Base-by-base conservation (phyloP, 2,113 vertebrate species). In the Progne subis region DNA sequence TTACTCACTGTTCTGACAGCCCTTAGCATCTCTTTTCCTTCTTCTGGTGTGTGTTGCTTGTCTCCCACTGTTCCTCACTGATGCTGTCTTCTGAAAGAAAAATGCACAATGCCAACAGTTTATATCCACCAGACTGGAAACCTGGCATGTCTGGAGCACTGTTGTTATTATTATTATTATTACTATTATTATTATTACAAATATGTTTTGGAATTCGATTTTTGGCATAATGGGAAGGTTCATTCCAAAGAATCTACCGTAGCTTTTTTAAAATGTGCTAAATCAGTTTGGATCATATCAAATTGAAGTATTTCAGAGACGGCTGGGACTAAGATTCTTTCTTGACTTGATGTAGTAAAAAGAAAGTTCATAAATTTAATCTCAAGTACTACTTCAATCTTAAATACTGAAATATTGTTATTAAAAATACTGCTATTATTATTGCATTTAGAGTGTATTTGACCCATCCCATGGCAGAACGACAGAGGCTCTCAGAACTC, bases 1-100 rank as follows among this genome's bases (percentile, higher is more conserved):
- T 29, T 6, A 94, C 95, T 91, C 60, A 96, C 94, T 80, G 59
- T 80, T 96, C 56, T 83, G 88, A 65, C 31, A 86, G 67, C 70
- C 49, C 26, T 49, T 18, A 43, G 70, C 64, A 63, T 70, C 55
- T 68, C 49, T 74, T 49, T 15, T 3, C 44, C 11, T 50, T 53
- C 55, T 55, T 39, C 55, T 86, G 34, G 6, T 80, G 50, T 20
- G 11, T 29, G 8, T 9, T 49, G 39, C 74, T 91, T n/a, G 53
- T 90, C 63, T 75, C 71, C 31, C 83, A 37, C 50, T 77, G 72
- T 4, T 92, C 57, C 41, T 90, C 50, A 71, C 2, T 49, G 63
- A 44, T 49, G 13, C 4, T 47, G 23, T 37, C 55, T 85, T 79
- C 74, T 90, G 70, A 91, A 92, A 91, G 81, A 31, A 82, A 95